Evolutionary conservation across 1,140 invertebrate species (phyloP).

Genomic region (Heliothis virescens): DNA sequence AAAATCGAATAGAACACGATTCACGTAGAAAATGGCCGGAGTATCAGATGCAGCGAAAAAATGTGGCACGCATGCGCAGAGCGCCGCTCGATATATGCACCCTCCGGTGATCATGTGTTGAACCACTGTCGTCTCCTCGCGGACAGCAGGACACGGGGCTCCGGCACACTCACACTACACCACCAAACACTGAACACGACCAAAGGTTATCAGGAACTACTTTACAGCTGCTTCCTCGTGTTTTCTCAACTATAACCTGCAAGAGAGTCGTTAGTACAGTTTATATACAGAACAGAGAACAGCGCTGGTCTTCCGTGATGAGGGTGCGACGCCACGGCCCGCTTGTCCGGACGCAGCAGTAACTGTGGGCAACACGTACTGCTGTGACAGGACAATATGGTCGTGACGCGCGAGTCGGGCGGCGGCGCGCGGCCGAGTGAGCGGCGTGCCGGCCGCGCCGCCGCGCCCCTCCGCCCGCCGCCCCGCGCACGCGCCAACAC

Average conservation of each 20-base stretch:
- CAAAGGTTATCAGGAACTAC: not conserved
- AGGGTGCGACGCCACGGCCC: constrained; percentile 85
- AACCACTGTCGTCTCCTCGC: constrained; percentile 32
- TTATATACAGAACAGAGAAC: constrained; percentile 39
- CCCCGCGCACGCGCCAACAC: constrained; percentile 60
- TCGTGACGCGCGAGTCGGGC: constrained; percentile 82
- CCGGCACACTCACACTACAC: constrained; percentile 12
- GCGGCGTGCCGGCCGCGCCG: constrained; percentile 72
- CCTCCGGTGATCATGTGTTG: constrained; percentile 62
- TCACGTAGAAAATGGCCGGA: constrained; percentile 73
- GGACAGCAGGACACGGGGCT: not conserved
- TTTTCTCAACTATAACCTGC: constrained; percentile 47
- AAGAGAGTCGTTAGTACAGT: constrained; percentile 45
- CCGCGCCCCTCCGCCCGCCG: constrained; percentile 64
- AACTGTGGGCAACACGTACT: constrained; percentile 90
- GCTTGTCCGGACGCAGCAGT: constrained; percentile 96
- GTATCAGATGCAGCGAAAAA: constrained; percentile 70
- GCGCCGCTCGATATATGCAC: constrained; percentile 80
- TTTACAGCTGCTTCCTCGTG: constrained; percentile 35
- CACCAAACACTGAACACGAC: constrained; percentile 36
- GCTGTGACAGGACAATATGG: constrained; percentile 98
- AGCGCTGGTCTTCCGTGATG: constrained; percentile 49
- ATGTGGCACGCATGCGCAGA: constrained; percentile 77
- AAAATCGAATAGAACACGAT: constrained; percentile 41
- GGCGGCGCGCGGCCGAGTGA: constrained; percentile 77